These are phyloP conservation scores for Poecilus cupreus DNA, from an alignment of 2,888 invertebrate species.

Conservation along the genomic window DNA sequence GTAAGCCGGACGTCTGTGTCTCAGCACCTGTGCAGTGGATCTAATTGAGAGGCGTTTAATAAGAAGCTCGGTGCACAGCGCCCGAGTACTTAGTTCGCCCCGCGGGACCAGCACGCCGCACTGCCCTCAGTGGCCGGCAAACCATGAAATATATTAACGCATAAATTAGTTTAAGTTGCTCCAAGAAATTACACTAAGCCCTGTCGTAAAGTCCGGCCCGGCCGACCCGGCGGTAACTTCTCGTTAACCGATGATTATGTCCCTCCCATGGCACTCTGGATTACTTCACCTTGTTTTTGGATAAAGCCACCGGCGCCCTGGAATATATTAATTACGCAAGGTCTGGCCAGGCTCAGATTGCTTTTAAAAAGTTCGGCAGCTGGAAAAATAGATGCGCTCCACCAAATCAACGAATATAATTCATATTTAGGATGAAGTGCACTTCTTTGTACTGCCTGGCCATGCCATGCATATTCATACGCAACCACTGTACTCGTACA, in stretches of 20 bases:
- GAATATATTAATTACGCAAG: too few species aligned
- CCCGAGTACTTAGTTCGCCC: slow-evolving; percentile 7
- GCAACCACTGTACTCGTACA: slow-evolving; percentile 30
- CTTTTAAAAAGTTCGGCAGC: not conserved
- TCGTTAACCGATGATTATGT: slow-evolving; percentile 55
- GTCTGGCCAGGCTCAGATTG: too few species aligned
- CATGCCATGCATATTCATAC: slow-evolving; percentile 49
- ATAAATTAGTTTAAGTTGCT: slow-evolving; percentile 71
- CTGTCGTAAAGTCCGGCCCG: slow-evolving; percentile 65
- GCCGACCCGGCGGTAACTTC: slow-evolving; percentile 43
- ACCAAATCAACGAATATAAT: slow-evolving; percentile 13
- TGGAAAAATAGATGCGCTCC: not conserved
- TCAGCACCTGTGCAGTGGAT: not conserved
- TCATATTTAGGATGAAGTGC: slow-evolving; percentile 41
- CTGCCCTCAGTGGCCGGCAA: slow-evolving; percentile 65
- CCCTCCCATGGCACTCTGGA: slow-evolving; percentile 17
- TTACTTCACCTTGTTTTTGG: slow-evolving; percentile 35
- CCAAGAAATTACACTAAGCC: slow-evolving; percentile 71
- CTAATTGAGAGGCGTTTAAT: slow-evolving; percentile 8
- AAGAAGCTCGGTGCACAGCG: not conserved
- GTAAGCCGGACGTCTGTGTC: not conserved
- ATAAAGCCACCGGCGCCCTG: not conserved
- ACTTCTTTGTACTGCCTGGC: slow-evolving; percentile 35
- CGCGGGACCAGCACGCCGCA: slow-evolving; percentile 53
- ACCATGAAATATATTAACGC: slow-evolving; percentile 71